Conservation (phyloP, 2,113 vertebrate species). For the Eupsittula cactorum region DNA sequence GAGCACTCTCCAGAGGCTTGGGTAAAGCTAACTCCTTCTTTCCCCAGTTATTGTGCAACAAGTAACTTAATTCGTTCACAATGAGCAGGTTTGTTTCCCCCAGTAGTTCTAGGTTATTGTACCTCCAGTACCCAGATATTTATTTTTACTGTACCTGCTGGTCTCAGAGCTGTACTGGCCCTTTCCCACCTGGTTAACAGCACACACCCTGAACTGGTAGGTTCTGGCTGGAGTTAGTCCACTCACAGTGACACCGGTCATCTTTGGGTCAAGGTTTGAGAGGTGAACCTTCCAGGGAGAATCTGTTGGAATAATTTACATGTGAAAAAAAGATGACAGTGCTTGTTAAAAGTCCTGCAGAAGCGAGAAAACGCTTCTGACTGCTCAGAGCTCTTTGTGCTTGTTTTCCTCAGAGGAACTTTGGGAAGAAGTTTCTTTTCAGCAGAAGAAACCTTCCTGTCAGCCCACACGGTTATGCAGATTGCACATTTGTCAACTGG, state of each 20-base stretch:
- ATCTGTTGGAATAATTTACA: constrained; percentile 73
- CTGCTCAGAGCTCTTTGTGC: neutral
- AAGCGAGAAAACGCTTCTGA: neutral
- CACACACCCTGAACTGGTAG: constrained; percentile 93
- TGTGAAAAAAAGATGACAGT: neutral
- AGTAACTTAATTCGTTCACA: neutral
- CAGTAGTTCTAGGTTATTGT: no score
- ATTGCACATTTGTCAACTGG: constrained; percentile 65
- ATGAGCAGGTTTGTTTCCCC: neutral
- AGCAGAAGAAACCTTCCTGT: constrained; percentile 28
- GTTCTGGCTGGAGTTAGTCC: constrained; percentile 92
- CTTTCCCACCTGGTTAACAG: constrained; percentile 93
- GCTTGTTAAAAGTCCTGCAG: neutral
- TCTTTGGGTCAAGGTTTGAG: constrained; percentile 81
- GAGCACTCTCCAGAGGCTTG: neutral
- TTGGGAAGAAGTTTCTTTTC: constrained; percentile 23
- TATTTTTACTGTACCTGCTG: constrained; percentile 77
- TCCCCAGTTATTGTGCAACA: neutral
- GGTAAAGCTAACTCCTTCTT: neutral
- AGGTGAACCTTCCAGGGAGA: constrained; percentile 96
- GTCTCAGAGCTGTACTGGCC: constrained; percentile 93
- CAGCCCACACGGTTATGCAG: constrained; percentile 55
- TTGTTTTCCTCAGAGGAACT: neutral
- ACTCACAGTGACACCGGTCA: constrained; percentile 81
- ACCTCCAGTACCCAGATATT: accelerated